A percentile compares a stretch with the other conserved stretches of the same genome.
These are phyloP conservation scores for Ascidia mentula DNA, from an alignment of 23 tunicate species.

Conservation along the genomic window DNA sequence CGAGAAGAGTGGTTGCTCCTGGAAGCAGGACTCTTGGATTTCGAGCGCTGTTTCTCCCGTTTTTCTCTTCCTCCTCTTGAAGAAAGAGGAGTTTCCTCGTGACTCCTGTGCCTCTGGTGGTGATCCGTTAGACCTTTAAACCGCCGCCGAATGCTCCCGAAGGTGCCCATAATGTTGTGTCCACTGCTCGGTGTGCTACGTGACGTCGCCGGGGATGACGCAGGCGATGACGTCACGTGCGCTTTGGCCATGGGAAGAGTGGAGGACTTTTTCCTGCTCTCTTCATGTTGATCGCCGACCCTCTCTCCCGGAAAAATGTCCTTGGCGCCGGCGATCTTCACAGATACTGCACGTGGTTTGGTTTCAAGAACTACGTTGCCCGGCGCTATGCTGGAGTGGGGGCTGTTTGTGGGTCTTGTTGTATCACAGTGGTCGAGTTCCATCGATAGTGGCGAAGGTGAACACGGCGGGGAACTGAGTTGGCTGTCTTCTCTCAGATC, in stretches of 20 bases:
- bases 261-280: slow-evolving; percentile 55
- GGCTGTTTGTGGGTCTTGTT: background rate
- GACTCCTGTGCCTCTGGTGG: slow-evolving; percentile 25
- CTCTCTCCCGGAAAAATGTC: background rate
- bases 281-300: too few relatives aligned
- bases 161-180: slow-evolving; percentile 74
- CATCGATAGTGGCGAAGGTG: background rate
- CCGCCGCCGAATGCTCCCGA: slow-evolving; percentile 67
- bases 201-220: slow-evolving; percentile 6
- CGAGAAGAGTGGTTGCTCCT: slow-evolving; percentile 18
- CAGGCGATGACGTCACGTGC: background rate
- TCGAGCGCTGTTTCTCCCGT: slow-evolving; percentile 21
- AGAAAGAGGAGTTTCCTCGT: slow-evolving; percentile 17
- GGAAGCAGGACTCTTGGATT: slow-evolving; percentile 21
- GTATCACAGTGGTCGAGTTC: slow-evolving; percentile 4
- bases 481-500: background rate
- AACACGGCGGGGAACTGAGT: background rate
- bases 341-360: slow-evolving; percentile 10
- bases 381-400: background rate
- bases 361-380: background rate
- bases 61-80: slow-evolving; percentile 34
- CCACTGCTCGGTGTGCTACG: slow-evolving; percentile 17
- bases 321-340: background rate
- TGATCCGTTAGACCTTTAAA: slow-evolving; percentile 56
- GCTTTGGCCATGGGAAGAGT: slow-evolving; percentile 56